These are phyloP conservation scores for Eumerus sabulonum DNA, from an alignment of 2,888 invertebrate genomes.

Conservation along the genomic window DNA sequence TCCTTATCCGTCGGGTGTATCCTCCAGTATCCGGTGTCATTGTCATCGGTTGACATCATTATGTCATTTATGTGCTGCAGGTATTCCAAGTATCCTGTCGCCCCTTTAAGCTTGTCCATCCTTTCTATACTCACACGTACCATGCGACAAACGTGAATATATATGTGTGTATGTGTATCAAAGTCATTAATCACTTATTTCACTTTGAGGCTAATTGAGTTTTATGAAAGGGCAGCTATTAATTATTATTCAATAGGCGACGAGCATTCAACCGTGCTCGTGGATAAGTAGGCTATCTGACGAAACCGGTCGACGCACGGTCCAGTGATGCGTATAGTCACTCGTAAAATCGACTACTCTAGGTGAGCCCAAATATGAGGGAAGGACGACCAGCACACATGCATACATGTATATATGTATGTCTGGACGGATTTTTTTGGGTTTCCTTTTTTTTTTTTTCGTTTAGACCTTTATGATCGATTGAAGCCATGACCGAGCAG, in stretches of 20 bases:
- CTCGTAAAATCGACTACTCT: slow-evolving; percentile 58
- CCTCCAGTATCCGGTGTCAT: slow-evolving; percentile 56
- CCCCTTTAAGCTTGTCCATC: not conserved
- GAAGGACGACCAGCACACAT: no score
- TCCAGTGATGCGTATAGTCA: slow-evolving; percentile 42
- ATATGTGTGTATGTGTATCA: slow-evolving; percentile 19
- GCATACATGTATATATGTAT: no score
- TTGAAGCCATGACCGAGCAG: not conserved
- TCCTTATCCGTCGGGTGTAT: slow-evolving; percentile 54
- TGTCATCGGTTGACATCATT: slow-evolving; percentile 60
- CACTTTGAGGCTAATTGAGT: slow-evolving; percentile 67
- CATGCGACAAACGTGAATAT: slow-evolving; percentile 1
- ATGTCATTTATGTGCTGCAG: slow-evolving; percentile 44
- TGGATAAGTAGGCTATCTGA: not conserved
- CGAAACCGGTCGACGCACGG: not conserved
- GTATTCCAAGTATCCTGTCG: slow-evolving; percentile 19
- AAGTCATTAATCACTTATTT: slow-evolving; percentile 66
- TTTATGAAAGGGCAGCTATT: slow-evolving; percentile 66
- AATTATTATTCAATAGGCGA: slow-evolving; percentile 57
- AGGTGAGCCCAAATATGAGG: no score
- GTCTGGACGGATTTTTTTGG: no score
- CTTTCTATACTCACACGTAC: not conserved
- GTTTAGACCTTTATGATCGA: slow-evolving; percentile 13
- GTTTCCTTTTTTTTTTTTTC: no score
- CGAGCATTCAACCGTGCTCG: slow-evolving; percentile 13